A percentile compares a stretch with the other conserved stretches of the same genome.
These are phyloP conservation scores for Sympetrum striolatum DNA, from an alignment of 2,888 invertebrate genomes.

Conservation along the genomic window DNA sequence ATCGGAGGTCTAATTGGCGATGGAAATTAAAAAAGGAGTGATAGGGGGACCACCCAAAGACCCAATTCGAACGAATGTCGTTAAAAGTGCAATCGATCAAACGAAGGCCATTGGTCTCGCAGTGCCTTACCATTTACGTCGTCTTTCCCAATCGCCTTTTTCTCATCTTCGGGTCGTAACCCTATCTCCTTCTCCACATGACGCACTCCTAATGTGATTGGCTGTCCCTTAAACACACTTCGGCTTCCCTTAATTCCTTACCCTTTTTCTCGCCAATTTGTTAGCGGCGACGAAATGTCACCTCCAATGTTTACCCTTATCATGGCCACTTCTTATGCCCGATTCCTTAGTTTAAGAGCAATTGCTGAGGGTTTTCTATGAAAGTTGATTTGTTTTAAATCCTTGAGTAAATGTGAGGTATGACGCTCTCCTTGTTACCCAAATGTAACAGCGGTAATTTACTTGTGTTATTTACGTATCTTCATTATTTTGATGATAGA, in stretches of 20 bases:
- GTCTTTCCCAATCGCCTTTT: neutral
- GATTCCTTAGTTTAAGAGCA: neutral
- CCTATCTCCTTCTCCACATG: neutral
- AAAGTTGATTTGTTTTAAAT: too few relatives aligned
- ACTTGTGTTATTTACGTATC: too few relatives aligned
- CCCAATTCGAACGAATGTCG: neutral
- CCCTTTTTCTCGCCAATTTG: neutral
- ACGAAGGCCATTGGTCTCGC: neutral
- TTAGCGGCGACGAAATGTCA: neutral
- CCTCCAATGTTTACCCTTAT: neutral
- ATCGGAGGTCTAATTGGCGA: too few relatives aligned
- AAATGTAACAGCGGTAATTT: too few relatives aligned
- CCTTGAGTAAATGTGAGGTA: too few relatives aligned
- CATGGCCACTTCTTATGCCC: neutral
- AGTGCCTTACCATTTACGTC: neutral
- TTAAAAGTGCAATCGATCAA: neutral
- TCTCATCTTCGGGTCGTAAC: neutral
- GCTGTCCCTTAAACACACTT: neutral
- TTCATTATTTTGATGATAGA: too few relatives aligned
- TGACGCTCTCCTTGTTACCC: too few relatives aligned
- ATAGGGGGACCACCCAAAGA: neutral
- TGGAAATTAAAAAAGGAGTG: neutral
- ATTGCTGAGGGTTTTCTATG: neutral
- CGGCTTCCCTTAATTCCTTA: neutral
- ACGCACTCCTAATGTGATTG: neutral